Evolutionary conservation across 2,113 vertebrate species (phyloP), one percentile per base, ranked within the genome.

Genomic region (Pseudolaguvia tuberculata): DNA sequence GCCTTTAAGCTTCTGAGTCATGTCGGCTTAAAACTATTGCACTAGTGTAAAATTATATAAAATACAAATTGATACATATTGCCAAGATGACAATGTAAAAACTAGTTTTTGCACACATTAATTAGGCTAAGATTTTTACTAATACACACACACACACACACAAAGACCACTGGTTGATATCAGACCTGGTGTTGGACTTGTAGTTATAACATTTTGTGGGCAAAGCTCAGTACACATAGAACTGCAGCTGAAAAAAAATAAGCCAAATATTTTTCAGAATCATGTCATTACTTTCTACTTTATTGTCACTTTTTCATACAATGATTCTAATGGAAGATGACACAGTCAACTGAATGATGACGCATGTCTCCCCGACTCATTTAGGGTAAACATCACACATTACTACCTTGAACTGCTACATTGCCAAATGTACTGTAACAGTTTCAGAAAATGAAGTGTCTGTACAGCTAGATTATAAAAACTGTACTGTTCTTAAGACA

Each of bases 221-320:
- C 61, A 78, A 21, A 15, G 2, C 9, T 39, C 3, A 3, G 0
- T 0, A 51, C 70, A 73, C 0, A 25, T 2, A 27, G 11, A 5
- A 67, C 45, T 73, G 71, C 76, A 78, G 52, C 76, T 78, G 35
- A 1, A 69, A 48, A 51, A 29, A 11, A 27, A 35, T 67, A 47
- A 35, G 56, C 15, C 6, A 55, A 21, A 21, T 8, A 27, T n/a
- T 12, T 50, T 67, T 76, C 31, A 35, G 31, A 35, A 35, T 35
- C 31, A 35, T 6, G 3, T 6, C 31, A n/a, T 35, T 35, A 35
- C 31, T 35, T 35, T 4, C 3, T 35, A 35, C 6, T 35, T 35
- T 35, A 35, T 35, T 35, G 31, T 35, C n/a, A n/a, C n/a, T n/a
- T n/a, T n/a, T n/a, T n/a, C n/a, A n/a, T n/a, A n/a, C n/a, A n/a